phyloP scores from a whole-genome alignment of 2,888 invertebrate species.

The Petrolisthes cinctipes region DNA sequence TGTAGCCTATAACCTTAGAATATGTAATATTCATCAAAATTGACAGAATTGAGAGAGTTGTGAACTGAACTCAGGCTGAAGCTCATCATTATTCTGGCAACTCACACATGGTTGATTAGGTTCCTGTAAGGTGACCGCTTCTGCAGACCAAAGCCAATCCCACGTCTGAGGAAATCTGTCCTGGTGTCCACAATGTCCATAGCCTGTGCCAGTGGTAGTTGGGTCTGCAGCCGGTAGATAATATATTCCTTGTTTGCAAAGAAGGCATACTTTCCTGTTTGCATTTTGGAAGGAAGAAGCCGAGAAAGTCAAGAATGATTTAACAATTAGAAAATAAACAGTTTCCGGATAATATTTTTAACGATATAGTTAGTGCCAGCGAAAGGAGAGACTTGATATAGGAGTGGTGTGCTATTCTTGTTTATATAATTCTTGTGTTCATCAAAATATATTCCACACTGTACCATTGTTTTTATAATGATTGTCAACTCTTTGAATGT shows the following conservation, averaged over 20 bases:
- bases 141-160: constrained; percentile 58
- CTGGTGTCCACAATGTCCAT: constrained; percentile 56
- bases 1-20: too few relatives aligned
- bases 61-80: too few relatives aligned
- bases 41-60: too few relatives aligned
- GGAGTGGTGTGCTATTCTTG: too few relatives aligned
- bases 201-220: constrained; percentile 45
- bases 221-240: constrained; percentile 51
- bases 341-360: too few relatives aligned
- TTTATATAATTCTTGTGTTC: too few relatives aligned
- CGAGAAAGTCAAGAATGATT: not conserved
- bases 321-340: not conserved
- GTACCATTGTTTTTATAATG: too few relatives aligned
- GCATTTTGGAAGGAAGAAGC: not conserved
- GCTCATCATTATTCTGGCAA: not conserved
- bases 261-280: constrained; percentile 55
- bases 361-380: too few relatives aligned
- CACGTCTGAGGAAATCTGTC: constrained; percentile 49
- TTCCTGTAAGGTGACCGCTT: constrained; percentile 52
- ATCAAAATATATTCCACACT: too few relatives aligned
- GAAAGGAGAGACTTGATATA: too few relatives aligned
- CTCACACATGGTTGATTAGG: constrained; percentile 55
- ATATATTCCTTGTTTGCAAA: constrained; percentile 63
- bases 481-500: too few relatives aligned
- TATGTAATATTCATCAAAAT: too few relatives aligned